These are phyloP conservation scores for Castor canadensis DNA, from an alignment of 2,113 vertebrate species.

Conservation along the genomic window DNA sequence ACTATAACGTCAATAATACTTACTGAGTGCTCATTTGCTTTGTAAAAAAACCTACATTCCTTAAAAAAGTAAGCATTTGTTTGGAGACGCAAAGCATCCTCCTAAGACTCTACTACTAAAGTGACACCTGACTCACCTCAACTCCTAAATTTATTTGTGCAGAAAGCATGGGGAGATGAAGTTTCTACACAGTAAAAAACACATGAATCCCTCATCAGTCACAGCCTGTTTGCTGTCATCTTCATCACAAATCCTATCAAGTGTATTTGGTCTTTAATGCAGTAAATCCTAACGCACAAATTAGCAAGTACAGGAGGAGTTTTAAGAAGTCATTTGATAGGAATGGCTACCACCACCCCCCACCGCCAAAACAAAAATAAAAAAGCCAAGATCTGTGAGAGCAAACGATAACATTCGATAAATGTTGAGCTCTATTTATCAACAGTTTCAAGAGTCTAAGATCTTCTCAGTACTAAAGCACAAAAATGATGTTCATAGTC, in stretches of 20 bases:
- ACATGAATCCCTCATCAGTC: background rate
- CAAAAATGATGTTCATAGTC: background rate
- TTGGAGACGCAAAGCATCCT: background rate
- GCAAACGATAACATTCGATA: background rate
- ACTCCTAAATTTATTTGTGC: background rate
- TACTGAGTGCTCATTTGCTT: background rate
- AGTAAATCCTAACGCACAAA: slow-evolving; percentile 33
- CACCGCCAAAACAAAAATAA: background rate
- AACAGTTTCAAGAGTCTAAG: background rate
- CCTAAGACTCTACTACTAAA: background rate
- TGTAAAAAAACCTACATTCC: slow-evolving; percentile 12
- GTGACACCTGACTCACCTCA: background rate
- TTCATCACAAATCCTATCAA: slow-evolving; percentile 40
- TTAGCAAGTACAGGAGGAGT: background rate
- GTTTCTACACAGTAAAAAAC: background rate
- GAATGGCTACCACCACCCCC: background rate
- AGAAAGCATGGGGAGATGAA: slow-evolving; percentile 36
- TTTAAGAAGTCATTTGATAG: background rate
- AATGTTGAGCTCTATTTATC: background rate
- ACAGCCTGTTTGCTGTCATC: background rate
- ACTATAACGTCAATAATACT: background rate
- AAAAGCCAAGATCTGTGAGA: background rate
- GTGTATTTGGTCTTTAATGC: slow-evolving; percentile 8
- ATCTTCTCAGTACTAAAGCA: slow-evolving; percentile 4
- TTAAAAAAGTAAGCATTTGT: background rate